Evolutionary conservation across 1,140 invertebrate species (phyloP).

Genomic region (Drosophila bipectinata): DNA sequence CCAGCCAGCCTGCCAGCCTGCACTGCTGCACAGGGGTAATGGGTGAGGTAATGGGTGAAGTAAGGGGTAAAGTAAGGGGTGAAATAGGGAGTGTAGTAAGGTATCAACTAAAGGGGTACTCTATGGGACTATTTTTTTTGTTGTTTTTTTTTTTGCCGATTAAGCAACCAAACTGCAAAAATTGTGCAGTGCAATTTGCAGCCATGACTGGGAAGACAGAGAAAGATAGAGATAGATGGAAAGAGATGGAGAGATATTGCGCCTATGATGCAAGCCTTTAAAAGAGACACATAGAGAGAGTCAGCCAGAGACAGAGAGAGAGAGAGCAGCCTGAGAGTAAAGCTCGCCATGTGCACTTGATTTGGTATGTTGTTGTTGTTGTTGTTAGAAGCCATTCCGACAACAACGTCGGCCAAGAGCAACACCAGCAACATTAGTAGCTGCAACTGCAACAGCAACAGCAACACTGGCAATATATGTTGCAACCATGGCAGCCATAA

Average conservation of each 20-base stretch:
- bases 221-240: background rate
- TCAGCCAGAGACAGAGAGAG: slow-evolving; percentile 3
- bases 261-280: slow-evolving; percentile 44
- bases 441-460: slow-evolving; percentile 39
- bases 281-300: slow-evolving; percentile 6
- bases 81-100: background rate
- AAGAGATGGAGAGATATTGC: background rate
- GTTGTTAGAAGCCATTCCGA: slow-evolving; percentile 56
- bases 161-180: slow-evolving; percentile 34
- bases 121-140: background rate
- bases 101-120: too few relatives aligned
- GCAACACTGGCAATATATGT: background rate
- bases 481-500: slow-evolving; percentile 21
- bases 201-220: slow-evolving; percentile 3
- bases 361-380: background rate
- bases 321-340: background rate
- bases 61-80: background rate
- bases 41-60: background rate
- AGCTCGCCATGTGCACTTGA: slow-evolving; percentile 60
- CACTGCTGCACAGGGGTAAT: slow-evolving; percentile 15
- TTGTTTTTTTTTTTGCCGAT: slow-evolving; percentile 18
- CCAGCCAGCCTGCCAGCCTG: slow-evolving; percentile 6
- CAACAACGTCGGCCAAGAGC: slow-evolving; percentile 50
- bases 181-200: slow-evolving; percentile 26
- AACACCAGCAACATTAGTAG: slow-evolving; percentile 51